These are phyloP conservation scores for Peucedramus taeniatus DNA, from an alignment of 2,113 vertebrate species.

Conservation along the genomic window DNA sequence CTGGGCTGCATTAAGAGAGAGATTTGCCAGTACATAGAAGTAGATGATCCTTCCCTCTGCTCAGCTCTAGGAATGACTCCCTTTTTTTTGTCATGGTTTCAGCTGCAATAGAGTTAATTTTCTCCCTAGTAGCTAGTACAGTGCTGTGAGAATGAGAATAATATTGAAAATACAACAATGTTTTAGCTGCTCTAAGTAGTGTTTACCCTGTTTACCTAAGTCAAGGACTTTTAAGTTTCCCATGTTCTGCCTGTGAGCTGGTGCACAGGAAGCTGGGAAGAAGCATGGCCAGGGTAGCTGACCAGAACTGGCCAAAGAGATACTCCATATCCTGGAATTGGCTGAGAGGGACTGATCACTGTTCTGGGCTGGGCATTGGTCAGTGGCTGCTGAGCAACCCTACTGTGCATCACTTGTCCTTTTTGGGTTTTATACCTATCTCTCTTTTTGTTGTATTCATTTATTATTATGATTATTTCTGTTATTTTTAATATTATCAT, in stretches of 20 bases:
- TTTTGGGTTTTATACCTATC: not conserved
- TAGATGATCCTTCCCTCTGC: not conserved
- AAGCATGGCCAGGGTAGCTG: not conserved
- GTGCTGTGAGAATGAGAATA: not conserved
- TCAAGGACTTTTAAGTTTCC: not conserved
- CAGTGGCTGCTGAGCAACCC: not conserved
- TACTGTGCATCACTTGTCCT: not conserved
- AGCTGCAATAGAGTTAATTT: not conserved
- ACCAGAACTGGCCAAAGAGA: not conserved
- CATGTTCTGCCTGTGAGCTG: not conserved
- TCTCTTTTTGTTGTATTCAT: not conserved
- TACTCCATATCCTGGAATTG: not conserved
- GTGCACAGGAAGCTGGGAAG: not conserved
- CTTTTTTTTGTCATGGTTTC: not conserved
- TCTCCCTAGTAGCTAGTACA: not conserved
- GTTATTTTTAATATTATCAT: not conserved
- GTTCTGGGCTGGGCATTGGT: not conserved
- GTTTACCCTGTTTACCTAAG: not conserved
- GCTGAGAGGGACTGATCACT: not conserved
- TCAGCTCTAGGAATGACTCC: not conserved
- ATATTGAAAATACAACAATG: not conserved
- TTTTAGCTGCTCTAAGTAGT: not conserved
- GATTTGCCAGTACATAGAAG: accelerated
- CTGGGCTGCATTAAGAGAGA: not conserved
- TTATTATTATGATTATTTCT: not conserved